phyloP scores from a whole-genome alignment of 2,113 vertebrate species.

The Vombatus ursinus region DNA sequence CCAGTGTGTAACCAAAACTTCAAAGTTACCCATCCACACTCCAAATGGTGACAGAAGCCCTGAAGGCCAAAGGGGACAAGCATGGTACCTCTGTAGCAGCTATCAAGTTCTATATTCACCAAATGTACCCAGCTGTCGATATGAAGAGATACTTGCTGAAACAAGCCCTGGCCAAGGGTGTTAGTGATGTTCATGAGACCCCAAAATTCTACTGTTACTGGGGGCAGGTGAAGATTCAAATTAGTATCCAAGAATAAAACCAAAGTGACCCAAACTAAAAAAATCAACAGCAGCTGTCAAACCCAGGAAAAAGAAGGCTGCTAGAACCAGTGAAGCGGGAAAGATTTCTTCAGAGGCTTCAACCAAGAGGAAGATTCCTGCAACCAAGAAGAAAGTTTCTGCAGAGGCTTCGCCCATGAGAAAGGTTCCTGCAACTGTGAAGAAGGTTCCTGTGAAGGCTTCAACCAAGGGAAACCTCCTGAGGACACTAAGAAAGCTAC shows the following conservation, averaged over 20 bases:
- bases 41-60: constrained; percentile 90
- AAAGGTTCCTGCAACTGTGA: not conserved
- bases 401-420: no score
- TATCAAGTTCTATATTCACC: constrained; percentile 88
- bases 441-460: not conserved
- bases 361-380: no score
- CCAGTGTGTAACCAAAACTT: not conserved
- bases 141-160: constrained; percentile 81
- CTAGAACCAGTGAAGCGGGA: not conserved
- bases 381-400: not conserved
- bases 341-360: not conserved
- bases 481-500: constrained; percentile 3
- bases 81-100: constrained; percentile 87
- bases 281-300: not conserved
- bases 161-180: constrained; percentile 85
- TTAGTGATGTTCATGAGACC: constrained; percentile 87
- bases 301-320: not conserved
- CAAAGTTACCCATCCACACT: constrained; percentile 84
- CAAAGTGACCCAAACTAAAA: not conserved
- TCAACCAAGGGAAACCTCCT: not conserved
- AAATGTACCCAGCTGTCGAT: constrained; percentile 85
- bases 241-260: constrained; percentile 47
- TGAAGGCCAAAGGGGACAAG: constrained; percentile 81
- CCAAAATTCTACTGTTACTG: constrained; percentile 80
- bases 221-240: constrained; percentile 88